These are phyloP conservation scores for Montipora foliosa DNA, from an alignment of 64 coral and sea anemone species.

Conservation along the genomic window DNA sequence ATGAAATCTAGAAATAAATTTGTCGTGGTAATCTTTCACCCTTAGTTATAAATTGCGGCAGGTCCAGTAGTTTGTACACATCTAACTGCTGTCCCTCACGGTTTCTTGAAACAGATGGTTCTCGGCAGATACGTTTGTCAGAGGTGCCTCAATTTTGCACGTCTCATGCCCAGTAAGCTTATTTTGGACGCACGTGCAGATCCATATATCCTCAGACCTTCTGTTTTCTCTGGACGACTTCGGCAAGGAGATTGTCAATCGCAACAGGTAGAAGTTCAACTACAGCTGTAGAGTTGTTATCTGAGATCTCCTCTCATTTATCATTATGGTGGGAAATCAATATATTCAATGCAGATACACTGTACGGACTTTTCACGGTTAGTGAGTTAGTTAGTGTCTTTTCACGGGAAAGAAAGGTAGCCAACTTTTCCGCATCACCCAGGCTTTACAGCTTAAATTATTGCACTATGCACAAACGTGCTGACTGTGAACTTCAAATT, in stretches of 20 bases:
- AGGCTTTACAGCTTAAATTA: too few relatives aligned
- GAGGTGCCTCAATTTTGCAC: slow-evolving; percentile 79
- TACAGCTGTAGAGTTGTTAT: not conserved
- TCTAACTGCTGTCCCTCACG: not conserved
- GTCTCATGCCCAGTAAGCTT: slow-evolving; percentile 7
- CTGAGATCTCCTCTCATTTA: too few relatives aligned
- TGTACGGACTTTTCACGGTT: too few relatives aligned
- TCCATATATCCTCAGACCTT: slow-evolving; percentile 1
- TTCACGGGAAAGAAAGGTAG: too few relatives aligned
- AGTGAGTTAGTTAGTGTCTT: too few relatives aligned
- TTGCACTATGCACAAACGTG: too few relatives aligned
- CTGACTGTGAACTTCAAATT: too few relatives aligned
- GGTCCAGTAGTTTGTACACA: not conserved
- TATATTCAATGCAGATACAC: too few relatives aligned
- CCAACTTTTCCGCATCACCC: too few relatives aligned
- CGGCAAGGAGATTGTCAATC: slow-evolving; percentile 29
- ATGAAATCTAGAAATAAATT: not conserved
- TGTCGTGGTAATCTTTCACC: not conserved
- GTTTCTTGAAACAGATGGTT: slow-evolving; percentile 64
- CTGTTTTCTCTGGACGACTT: not conserved
- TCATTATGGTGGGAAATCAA: too few relatives aligned
- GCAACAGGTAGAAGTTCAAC: slow-evolving; percentile 36
- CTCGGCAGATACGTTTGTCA: slow-evolving; percentile 79
- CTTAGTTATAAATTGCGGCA: not conserved
- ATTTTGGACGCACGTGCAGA: slow-evolving; percentile 72